phyloP scores from a whole-genome alignment of 30 jellyfish, hydroid and myxozoan species.

The Clytia hemisphaerica region DNA sequence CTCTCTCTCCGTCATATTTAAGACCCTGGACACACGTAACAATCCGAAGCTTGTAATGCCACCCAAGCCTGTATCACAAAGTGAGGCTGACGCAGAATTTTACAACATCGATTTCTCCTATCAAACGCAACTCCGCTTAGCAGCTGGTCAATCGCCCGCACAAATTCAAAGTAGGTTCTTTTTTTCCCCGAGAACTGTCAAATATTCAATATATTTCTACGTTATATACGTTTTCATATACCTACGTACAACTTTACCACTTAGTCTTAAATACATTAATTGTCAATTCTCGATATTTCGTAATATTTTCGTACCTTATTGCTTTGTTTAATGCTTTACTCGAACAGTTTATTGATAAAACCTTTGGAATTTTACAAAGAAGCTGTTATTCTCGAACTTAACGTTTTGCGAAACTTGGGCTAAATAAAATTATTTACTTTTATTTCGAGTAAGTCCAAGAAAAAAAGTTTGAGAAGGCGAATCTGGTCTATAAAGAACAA shows the following conservation, averaged over 20 bases:
- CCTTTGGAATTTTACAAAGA: too few relatives aligned
- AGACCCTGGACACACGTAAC: slow-evolving; percentile 93
- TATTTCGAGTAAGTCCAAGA: not conserved
- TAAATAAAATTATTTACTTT: not conserved
- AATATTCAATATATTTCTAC: too few relatives aligned
- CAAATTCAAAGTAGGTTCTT: slow-evolving; percentile 60
- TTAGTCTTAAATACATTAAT: not conserved
- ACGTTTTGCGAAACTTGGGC: too few relatives aligned
- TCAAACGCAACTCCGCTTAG: slow-evolving; percentile 95
- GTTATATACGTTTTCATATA: not conserved
- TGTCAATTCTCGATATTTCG: too few relatives aligned
- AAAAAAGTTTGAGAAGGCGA: not conserved
- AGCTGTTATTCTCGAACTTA: too few relatives aligned
- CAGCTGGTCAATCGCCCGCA: slow-evolving; percentile 98
- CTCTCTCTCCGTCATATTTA: too few relatives aligned
- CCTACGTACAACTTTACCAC: not conserved
- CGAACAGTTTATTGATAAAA: too few relatives aligned
- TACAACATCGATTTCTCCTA: slow-evolving; percentile 95
- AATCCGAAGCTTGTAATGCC: slow-evolving; percentile 98
- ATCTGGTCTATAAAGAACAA: not conserved
- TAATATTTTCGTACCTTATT: too few relatives aligned
- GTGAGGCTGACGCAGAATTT: slow-evolving; percentile 97
- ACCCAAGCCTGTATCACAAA: slow-evolving; percentile 97
- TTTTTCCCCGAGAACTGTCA: not conserved
- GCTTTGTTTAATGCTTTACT: too few relatives aligned